Evolutionary conservation across 1,140 invertebrate species (phyloP).

Genomic region (Zaprionus ghesquierei): DNA sequence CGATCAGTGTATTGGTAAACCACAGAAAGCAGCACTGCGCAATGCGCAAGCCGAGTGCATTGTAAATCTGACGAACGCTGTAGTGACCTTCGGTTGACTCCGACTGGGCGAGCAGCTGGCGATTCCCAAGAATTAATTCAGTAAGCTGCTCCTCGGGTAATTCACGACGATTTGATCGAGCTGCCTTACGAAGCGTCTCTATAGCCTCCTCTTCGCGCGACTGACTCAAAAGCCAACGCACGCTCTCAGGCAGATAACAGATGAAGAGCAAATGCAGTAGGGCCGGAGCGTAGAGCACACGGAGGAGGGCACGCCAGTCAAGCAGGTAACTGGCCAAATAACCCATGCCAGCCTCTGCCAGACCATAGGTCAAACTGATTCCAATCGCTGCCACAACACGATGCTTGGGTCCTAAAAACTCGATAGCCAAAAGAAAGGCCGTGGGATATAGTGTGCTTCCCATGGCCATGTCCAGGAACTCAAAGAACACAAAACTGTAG

Average conservation of each 20-base stretch:
- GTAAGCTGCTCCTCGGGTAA: slow-evolving; percentile 84
- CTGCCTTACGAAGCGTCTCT: slow-evolving; percentile 85
- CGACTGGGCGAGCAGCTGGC: slow-evolving; percentile 38
- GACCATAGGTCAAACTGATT: slow-evolving; percentile 87
- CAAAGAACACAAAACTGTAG: slow-evolving; percentile 85
- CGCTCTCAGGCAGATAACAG: slow-evolving; percentile 85
- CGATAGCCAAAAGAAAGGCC: slow-evolving; percentile 87
- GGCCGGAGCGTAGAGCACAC: slow-evolving; percentile 87
- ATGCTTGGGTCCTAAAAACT: slow-evolving; percentile 89
- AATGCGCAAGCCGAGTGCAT: slow-evolving; percentile 84
- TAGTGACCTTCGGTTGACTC: slow-evolving; percentile 68
- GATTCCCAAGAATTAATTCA: slow-evolving; percentile 75
- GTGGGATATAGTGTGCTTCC: slow-evolving; percentile 86
- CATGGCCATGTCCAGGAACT: slow-evolving; percentile 86
- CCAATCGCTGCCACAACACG: slow-evolving; percentile 88
- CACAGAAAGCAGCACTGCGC: slow-evolving; percentile 87
- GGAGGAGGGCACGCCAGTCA: slow-evolving; percentile 88
- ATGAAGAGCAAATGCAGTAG: slow-evolving; percentile 86
- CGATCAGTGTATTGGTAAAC: slow-evolving; percentile 88
- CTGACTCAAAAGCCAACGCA: slow-evolving; percentile 89
- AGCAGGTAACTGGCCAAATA: slow-evolving; percentile 86
- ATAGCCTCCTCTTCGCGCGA: slow-evolving; percentile 86
- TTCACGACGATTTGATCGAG: slow-evolving; percentile 87
- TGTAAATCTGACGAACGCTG: slow-evolving; percentile 82
- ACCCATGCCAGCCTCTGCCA: slow-evolving; percentile 88